Evolutionary conservation across 2,888 invertebrate species (phyloP).

Genomic region (Bombylius discolor): DNA sequence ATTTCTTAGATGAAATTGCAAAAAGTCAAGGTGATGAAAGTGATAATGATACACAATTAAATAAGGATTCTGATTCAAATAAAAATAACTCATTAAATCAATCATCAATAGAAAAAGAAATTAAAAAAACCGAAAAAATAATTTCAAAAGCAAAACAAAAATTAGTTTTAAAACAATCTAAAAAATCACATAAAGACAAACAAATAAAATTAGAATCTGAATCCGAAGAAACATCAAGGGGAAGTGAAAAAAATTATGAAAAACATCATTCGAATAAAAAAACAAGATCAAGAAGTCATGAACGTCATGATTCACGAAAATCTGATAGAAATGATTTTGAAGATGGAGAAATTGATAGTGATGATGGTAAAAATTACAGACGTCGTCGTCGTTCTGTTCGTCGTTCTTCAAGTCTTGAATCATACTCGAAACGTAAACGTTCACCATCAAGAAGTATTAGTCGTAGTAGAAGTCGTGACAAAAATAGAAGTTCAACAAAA

Average conservation of each 20-base stretch:
- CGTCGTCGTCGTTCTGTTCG: too few species aligned
- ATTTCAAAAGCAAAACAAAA: slow-evolving; percentile 1
- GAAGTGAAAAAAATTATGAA: too few species aligned
- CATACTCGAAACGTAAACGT: not conserved
- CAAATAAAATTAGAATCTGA: too few species aligned
- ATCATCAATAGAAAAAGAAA: not conserved
- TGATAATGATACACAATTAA: not conserved
- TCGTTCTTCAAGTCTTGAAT: too few species aligned
- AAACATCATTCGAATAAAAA: too few species aligned
- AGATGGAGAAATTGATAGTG: too few species aligned
- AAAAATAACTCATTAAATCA: not conserved
- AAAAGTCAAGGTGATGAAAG: not conserved
- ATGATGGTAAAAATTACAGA: too few species aligned
- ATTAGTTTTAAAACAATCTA: not conserved
- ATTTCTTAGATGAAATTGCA: slow-evolving; percentile 3
- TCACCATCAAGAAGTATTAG: not conserved
- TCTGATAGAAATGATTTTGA: too few species aligned
- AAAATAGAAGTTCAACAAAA: not conserved
- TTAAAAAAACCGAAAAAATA: slow-evolving; percentile 1
- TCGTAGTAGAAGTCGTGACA: not conserved
- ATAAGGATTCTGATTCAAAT: too few species aligned
- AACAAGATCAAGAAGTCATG: not conserved
- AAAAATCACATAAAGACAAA: too few species aligned
- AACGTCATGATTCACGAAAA: not conserved
- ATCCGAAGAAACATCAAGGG: too few species aligned